Evolutionary conservation across 2,888 invertebrate species (phyloP).

Genomic region (Apoda limacodes): DNA sequence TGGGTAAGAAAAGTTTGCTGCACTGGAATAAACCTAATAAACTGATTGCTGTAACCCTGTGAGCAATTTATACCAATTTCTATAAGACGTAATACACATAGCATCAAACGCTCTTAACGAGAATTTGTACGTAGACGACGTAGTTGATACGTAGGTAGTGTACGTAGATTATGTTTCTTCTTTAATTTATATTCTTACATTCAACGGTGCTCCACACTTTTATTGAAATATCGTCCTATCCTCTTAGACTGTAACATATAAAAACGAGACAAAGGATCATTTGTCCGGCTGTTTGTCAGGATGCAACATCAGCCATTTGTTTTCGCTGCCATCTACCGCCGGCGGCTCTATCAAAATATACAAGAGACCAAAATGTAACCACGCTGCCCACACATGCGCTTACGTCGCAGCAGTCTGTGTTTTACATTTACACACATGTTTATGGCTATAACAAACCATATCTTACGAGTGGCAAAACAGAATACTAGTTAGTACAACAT

Average conservation of each 20-base stretch:
- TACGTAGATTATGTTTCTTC: background rate
- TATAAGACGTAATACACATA: too few species aligned
- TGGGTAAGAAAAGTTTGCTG: too few species aligned
- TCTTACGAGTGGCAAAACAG: too few species aligned
- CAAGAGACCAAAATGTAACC: conserved; percentile 56
- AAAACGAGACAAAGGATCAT: conserved; percentile 26
- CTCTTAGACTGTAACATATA: background rate
- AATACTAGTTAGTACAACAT: too few species aligned
- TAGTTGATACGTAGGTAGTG: background rate
- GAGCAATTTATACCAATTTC: too few species aligned
- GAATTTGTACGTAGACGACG: too few species aligned
- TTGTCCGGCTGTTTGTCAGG: conserved; percentile 7
- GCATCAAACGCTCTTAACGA: too few species aligned
- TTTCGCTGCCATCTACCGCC: conserved; percentile 41
- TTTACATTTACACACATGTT: background rate
- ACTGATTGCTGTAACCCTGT: too few species aligned
- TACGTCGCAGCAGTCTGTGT: conserved; percentile 8
- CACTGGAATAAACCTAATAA: too few species aligned
- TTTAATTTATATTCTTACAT: background rate
- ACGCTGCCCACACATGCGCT: conserved; percentile 46
- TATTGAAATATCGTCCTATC: conserved; percentile 1
- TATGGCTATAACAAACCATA: too few species aligned
- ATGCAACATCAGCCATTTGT: conserved; percentile 40
- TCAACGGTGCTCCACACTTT: conserved; percentile 3
- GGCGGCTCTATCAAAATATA: conserved; percentile 57